phyloP scores from a whole-genome alignment of 1,140 invertebrate species.

The Pararge aegeria region DNA sequence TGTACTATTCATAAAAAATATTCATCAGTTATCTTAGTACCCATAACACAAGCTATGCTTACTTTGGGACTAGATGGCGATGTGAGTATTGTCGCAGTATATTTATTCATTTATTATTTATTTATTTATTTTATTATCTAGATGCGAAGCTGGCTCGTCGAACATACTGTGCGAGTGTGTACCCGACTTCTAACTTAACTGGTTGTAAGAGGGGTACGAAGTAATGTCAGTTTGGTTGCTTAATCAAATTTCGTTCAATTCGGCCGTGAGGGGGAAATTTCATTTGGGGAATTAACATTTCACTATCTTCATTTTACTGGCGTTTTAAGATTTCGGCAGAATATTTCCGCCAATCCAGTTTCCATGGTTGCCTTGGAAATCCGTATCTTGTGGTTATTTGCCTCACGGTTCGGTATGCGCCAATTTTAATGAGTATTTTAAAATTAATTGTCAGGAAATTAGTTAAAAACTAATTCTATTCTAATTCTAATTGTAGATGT shows the following conservation, averaged over 20 bases:
- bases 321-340: conserved; percentile 49
- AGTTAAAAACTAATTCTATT: too few species aligned
- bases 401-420: neutral
- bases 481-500: too few species aligned
- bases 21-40: too few species aligned
- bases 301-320: conserved; percentile 59
- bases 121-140: too few species aligned
- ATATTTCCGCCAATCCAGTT: conserved; percentile 34
- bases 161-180: too few species aligned
- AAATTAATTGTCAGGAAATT: neutral
- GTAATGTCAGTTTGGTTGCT: conserved; percentile 60
- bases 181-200: conserved; percentile 11
- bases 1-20: too few species aligned
- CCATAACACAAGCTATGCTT: too few species aligned
- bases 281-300: conserved; percentile 65
- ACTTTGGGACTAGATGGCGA: too few species aligned
- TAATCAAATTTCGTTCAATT: conserved; percentile 69
- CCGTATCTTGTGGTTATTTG: conserved; percentile 6
- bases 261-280: conserved; percentile 46
- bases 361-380: conserved; percentile 26
- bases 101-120: too few species aligned
- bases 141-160: too few species aligned
- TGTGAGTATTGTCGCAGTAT: too few species aligned
- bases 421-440: neutral
- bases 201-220: conserved; percentile 27